These are phyloP conservation scores for Habroteleia sp. DNA, from an alignment of 2,888 invertebrate species.

Conservation along the genomic window DNA sequence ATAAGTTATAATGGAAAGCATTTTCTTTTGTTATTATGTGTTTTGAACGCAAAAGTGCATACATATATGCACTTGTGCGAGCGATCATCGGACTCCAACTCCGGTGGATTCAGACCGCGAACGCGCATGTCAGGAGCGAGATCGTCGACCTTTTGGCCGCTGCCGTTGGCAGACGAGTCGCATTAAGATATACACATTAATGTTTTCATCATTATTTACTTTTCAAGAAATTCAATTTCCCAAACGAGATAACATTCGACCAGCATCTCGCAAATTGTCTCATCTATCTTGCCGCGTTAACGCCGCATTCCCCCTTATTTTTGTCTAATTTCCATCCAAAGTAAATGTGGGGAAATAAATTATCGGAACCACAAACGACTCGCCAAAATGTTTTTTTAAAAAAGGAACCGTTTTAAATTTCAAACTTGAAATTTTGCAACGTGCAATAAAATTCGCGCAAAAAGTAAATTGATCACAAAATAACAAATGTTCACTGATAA, in stretches of 20 bases:
- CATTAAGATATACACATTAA: conserved; percentile 48
- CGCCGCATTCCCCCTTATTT: no score
- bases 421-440: no score
- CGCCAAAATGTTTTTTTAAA: no score
- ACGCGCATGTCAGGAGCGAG: conserved; percentile 62
- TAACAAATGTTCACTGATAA: no score
- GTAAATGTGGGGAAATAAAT: no score
- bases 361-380: no score
- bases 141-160: conserved; percentile 63
- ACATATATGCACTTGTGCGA: conserved; percentile 10
- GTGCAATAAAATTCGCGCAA: no score
- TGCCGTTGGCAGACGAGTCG: conserved; percentile 55
- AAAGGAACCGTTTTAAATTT: no score
- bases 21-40: conserved; percentile 24
- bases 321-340: no score
- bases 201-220: conserved; percentile 53
- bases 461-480: no score
- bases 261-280: conserved; percentile 12
- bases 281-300: no score
- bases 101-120: conserved; percentile 62
- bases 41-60: conserved; percentile 1
- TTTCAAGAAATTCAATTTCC: conserved; percentile 48
- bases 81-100: conserved; percentile 49
- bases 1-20: neutral
- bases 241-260: conserved; percentile 37